Conservation (phyloP, 2,113 vertebrate genomes). For the Sylvilagus bachmani region DNA sequence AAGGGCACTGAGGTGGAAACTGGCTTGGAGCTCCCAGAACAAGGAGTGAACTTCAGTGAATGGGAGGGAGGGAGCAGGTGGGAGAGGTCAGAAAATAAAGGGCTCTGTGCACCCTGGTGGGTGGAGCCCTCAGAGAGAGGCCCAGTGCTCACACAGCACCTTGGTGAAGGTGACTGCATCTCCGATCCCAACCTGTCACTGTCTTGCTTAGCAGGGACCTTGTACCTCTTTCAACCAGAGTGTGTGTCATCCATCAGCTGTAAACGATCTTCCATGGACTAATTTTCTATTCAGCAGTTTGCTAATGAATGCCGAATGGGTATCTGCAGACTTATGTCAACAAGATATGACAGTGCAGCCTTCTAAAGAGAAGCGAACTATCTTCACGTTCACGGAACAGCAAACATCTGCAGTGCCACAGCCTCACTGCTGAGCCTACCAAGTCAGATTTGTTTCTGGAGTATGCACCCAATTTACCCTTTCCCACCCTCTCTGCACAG, state of each 20-base stretch:
- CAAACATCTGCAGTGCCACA: constrained; percentile 48
- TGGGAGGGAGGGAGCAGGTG: neutral
- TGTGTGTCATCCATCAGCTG: neutral
- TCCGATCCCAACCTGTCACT: neutral
- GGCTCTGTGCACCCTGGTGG: fast-evolving
- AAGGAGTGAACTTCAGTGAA: neutral
- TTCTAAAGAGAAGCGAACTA: constrained; percentile 78
- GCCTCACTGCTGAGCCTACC: constrained; percentile 68
- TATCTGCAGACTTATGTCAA: constrained; percentile 65
- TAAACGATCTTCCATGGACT: constrained; percentile 38
- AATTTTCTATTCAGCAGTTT: constrained; percentile 75
- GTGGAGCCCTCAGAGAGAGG: neutral
- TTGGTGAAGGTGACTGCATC: neutral
- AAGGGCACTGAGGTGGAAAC: neutral
- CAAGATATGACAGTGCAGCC: constrained; percentile 40
- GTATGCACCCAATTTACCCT: constrained; percentile 3
- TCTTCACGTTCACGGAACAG: neutral
- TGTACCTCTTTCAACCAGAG: neutral
- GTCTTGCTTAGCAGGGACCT: neutral
- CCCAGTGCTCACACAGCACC: fast-evolving
- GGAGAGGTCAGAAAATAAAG: neutral
- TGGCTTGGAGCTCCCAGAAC: neutral
- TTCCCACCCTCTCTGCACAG: neutral
- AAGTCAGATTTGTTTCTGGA: constrained; percentile 48
- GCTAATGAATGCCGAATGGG: constrained; percentile 57